Evolutionary conservation across 2,888 invertebrate species (phyloP).

Genomic region (Tethea ocularis): DNA sequence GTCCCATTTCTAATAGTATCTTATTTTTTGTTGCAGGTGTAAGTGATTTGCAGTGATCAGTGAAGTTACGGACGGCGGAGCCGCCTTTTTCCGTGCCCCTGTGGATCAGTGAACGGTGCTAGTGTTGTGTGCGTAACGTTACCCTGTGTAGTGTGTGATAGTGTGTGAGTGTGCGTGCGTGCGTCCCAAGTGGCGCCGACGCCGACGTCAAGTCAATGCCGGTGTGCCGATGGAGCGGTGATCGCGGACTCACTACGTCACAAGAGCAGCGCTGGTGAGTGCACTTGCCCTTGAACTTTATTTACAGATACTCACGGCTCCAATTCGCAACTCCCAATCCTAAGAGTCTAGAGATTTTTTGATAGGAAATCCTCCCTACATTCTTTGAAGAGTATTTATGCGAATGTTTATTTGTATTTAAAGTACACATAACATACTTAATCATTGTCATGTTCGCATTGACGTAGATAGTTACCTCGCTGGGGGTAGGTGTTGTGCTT

Average conservation of each 20-base stretch:
- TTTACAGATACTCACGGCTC: not conserved
- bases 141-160: slow-evolving; percentile 43
- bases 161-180: slow-evolving; percentile 33
- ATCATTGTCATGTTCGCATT: too few species aligned
- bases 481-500: too few species aligned
- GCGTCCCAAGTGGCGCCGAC: slow-evolving; percentile 71
- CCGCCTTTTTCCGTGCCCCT: slow-evolving; percentile 31
- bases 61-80: slow-evolving; percentile 45
- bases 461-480: too few species aligned
- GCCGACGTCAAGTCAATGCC: slow-evolving; percentile 74
- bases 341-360: not conserved
- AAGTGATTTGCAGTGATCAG: slow-evolving; percentile 42
- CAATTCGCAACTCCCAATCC: not conserved
- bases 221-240: slow-evolving; percentile 82
- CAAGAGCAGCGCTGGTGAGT: slow-evolving; percentile 80
- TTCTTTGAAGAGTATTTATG: not conserved
- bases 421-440: too few species aligned
- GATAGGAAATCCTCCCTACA: not conserved
- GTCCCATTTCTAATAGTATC: slow-evolving; percentile 26
- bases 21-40: slow-evolving; percentile 64
- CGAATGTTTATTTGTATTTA: too few species aligned
- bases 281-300: slow-evolving; percentile 11
- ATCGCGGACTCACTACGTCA: slow-evolving; percentile 75
- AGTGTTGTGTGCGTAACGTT: slow-evolving; percentile 33
- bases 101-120: slow-evolving; percentile 35